Conservation (phyloP, 1,140 invertebrate species). For the Apis florea region DNA sequence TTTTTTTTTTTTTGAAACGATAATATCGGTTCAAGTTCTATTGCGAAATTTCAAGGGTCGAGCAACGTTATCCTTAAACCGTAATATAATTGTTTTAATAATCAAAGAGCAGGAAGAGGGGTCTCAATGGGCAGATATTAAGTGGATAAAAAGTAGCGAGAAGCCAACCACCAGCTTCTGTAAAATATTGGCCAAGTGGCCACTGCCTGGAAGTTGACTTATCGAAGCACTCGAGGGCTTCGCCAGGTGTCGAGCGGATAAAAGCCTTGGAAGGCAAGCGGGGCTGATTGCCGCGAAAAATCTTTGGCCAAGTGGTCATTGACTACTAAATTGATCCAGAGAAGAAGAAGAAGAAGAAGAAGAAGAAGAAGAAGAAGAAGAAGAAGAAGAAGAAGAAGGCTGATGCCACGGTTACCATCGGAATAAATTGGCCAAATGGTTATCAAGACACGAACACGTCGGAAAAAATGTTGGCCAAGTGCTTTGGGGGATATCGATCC, state of each 20-base stretch:
- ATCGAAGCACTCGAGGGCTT: background rate
- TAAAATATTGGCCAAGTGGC: slow-evolving; percentile 18
- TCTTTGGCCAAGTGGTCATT: background rate
- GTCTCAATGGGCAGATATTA: background rate
- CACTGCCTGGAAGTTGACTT: background rate
- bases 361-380: slow-evolving; percentile 3
- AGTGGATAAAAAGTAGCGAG: background rate
- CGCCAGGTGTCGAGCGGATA: slow-evolving; percentile 7
- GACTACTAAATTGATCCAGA: slow-evolving; percentile 3
- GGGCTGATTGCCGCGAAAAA: background rate
- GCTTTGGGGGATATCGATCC: background rate
- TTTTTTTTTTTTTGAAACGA: too few relatives aligned
- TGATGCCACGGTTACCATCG: background rate
- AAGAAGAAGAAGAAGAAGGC: background rate
- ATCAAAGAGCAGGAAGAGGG: background rate
- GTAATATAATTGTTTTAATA: too few relatives aligned
- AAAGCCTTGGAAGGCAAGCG: background rate
- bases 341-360: slow-evolving; percentile 3
- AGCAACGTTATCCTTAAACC: too few relatives aligned
- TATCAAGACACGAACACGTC: background rate
- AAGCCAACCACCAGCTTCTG: background rate
- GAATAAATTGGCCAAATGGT: slow-evolving; percentile 7
- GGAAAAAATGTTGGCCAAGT: background rate
- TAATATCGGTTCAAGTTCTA: too few relatives aligned
- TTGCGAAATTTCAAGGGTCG: too few relatives aligned